Evolutionary conservation across 2,797 vertebrate species (phyloP).

Genomic region (Liparis tanakae): DNA sequence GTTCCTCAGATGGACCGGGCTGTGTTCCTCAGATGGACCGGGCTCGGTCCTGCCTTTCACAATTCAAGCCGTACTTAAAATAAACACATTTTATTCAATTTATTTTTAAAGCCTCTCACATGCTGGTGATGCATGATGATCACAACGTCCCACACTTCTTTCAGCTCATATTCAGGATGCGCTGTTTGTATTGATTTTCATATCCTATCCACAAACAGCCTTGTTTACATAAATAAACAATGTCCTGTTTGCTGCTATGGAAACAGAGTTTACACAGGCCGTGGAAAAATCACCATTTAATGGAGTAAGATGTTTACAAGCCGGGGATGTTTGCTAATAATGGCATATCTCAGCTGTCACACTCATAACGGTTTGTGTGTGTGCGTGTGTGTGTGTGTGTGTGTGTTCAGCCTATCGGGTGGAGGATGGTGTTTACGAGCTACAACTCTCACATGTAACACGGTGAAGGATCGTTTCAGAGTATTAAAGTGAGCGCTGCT

Average conservation of each 20-base stretch:
- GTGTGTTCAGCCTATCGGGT: constrained; percentile 25
- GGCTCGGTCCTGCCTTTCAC: too few species aligned
- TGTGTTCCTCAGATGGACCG: too few species aligned
- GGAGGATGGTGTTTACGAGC: constrained; percentile 37
- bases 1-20: too few species aligned
- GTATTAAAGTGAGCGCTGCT: constrained; percentile 5
- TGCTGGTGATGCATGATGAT: constrained; percentile 39
- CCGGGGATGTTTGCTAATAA: constrained; percentile 58
- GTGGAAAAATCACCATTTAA: constrained; percentile 59
- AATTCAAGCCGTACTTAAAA: constrained; percentile 42
- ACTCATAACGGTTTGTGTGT: constrained; percentile 56
- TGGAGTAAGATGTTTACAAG: constrained; percentile 71
- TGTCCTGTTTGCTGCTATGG: constrained; percentile 66
- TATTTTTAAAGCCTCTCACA: constrained; percentile 37
- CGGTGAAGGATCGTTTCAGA: constrained; percentile 17
- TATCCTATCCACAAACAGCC: constrained; percentile 68
- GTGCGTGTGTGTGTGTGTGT: too few species aligned
- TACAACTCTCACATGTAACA: constrained; percentile 28
- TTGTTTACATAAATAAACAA: constrained; percentile 76
- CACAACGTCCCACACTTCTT: constrained; percentile 15
- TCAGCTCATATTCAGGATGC: constrained; percentile 50
- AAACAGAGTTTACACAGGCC: constrained; percentile 64
- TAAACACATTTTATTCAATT: constrained; percentile 26
- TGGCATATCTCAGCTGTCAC: constrained; percentile 65
- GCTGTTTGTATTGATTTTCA: constrained; percentile 67